A percentile compares a stretch with the other conserved stretches of the same genome.
phyloP scores from a whole-genome alignment of 2,113 vertebrate genomes.

The Clarias gariepinus region DNA sequence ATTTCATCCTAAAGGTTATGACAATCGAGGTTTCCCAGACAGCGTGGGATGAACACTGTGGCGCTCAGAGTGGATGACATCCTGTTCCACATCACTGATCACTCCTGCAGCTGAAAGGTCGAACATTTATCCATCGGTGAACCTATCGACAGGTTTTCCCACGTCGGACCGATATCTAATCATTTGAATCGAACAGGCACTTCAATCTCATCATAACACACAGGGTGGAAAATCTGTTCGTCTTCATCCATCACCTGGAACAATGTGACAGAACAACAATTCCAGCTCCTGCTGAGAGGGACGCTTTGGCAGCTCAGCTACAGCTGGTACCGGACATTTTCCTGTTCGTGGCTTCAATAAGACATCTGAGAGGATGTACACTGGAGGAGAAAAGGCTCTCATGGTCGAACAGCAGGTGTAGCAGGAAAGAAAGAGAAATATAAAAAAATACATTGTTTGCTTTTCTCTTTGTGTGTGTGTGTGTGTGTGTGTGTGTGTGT shows the following conservation, averaged over 20 bases:
- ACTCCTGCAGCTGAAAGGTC: conserved; percentile 16
- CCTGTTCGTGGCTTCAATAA: conserved; percentile 40
- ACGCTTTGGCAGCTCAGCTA: conserved; percentile 35
- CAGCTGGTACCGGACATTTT: not conserved
- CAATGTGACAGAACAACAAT: not conserved
- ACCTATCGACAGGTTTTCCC: not conserved
- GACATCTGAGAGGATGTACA: conserved; percentile 38
- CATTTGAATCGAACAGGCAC: not conserved
- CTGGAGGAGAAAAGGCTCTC: conserved; percentile 44
- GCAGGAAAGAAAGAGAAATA: conserved; percentile 32
- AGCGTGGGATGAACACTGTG: conserved; percentile 51
- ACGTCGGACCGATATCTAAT: not conserved
- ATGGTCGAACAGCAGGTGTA: conserved; percentile 39
- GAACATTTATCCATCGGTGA: not conserved
- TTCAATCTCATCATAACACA: not conserved
- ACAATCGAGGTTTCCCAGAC: not conserved
- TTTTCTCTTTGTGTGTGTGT: not conserved
- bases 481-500: not conserved
- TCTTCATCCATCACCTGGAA: conserved; percentile 63
- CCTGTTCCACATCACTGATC: conserved; percentile 58
- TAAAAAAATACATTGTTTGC: conserved; percentile 30
- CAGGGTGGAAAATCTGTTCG: conserved; percentile 22
- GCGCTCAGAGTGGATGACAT: conserved; percentile 50
- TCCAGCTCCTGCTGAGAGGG: not conserved
- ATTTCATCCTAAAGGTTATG: conserved; percentile 46